phyloP scores from a whole-genome alignment of 2,113 vertebrate genomes.

The Ibidorhyncha struthersii region DNA sequence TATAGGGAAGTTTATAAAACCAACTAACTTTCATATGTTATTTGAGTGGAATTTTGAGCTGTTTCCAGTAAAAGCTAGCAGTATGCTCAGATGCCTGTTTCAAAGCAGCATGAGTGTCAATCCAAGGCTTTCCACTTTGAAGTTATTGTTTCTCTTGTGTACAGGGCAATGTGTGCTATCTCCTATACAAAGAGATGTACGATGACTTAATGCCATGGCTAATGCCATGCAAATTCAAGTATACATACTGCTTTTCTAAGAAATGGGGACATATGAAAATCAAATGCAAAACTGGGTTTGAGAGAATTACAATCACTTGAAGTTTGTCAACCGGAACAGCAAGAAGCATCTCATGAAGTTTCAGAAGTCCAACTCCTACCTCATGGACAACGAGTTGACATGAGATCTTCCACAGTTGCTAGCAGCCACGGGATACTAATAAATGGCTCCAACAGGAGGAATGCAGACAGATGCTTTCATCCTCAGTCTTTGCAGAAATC shows the following conservation, averaged over 20 bases:
- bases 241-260: neutral
- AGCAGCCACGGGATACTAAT: neutral
- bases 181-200: neutral
- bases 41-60: neutral
- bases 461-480: neutral
- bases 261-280: neutral
- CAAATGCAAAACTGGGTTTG: neutral
- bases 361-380: neutral
- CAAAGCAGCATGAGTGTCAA: neutral
- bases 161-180: neutral
- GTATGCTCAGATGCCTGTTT: neutral
- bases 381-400: neutral
- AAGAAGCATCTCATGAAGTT: neutral
- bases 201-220: neutral
- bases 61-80: neutral
- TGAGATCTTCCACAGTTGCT: neutral
- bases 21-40: neutral
- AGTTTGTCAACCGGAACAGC: neutral
- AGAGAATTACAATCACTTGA: neutral
- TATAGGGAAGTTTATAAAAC: neutral
- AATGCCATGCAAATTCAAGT: neutral
- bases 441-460: neutral
- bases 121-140: neutral
- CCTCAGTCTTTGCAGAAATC: neutral
- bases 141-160: neutral